Base-by-base conservation (phyloP, 2,888 invertebrate species). In the Protonemura montana region DNA sequence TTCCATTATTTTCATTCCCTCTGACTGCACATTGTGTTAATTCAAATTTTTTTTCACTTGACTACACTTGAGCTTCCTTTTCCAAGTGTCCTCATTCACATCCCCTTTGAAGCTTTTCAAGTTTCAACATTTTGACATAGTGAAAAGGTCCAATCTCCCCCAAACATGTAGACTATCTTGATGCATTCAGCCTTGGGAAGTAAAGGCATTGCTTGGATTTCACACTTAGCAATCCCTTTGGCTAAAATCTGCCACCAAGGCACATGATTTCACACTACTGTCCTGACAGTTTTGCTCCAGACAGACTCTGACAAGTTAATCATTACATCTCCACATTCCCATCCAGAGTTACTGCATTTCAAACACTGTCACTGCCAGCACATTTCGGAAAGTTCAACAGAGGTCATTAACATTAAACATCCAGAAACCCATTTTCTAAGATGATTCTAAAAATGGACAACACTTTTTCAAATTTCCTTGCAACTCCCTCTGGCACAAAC, bases 71-170 rank as follows among this genome's bases (percentile, higher is more conserved):
- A 21, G 59, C 59, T 59, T 59, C 59, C 35, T 59, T 59, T 59
- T 59, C 21, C 59, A 59, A 59, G 59, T 7, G 59, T 59, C 59
- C 59, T 59, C 59, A 1, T 59, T 59, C 13, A 59, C 21, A 59
- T 59, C 59, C 59, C 59, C 59, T 59, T 59, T 59, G 59, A 59
- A 59, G 59, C 59, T 59, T 59, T 59, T 21, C 16, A 59, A 59
- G 21, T 59, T 13, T 59, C 59, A 59, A 13, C 59, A 59, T 59
- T 59, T 59, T 59, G 59, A 59, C 59, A 21, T 59, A n/a, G 59
- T 59, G 59, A 59, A 59, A 35, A 59, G 59, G 59, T 59, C 59
- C 59, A 59, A 59, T 59, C 59, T 59, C 59, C 59, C 59, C 59
- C 59, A 59, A 59, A 59, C 59, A 59, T 59, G 59, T 59, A 59